phyloP scores from a whole-genome alignment of 2,797 vertebrate genomes.

The Danio kyathit region DNA sequence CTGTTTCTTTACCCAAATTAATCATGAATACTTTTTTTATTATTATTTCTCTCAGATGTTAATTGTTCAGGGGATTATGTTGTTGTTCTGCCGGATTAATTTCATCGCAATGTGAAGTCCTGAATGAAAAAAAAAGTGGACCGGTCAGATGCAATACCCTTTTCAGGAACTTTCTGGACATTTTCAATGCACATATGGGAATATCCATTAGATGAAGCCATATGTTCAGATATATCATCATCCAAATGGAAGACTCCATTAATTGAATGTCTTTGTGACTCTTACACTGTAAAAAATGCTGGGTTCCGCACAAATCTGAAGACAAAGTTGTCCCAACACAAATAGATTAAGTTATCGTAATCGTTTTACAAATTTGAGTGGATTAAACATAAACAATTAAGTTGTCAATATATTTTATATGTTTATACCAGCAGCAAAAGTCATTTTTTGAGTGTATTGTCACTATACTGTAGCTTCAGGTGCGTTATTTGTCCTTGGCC shows the following conservation, averaged over 20 bases:
- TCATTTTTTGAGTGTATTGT: neutral
- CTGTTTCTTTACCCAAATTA: neutral
- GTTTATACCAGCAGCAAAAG: neutral
- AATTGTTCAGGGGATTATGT: slow-evolving; percentile 52
- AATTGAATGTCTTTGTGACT: too few relatives aligned
- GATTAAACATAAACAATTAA: too few relatives aligned
- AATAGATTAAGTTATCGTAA: too few relatives aligned
- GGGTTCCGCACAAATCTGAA: too few relatives aligned
- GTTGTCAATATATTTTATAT: too few relatives aligned
- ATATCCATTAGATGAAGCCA: neutral
- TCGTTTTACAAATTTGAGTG: too few relatives aligned
- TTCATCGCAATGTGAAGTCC: neutral
- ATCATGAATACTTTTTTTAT: neutral
- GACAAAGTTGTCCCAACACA: too few relatives aligned
- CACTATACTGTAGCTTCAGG: neutral
- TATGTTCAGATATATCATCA: neutral
- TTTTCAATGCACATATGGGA: neutral
- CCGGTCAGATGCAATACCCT: neutral
- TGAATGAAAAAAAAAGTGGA: neutral
- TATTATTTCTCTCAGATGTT: slow-evolving; percentile 47
- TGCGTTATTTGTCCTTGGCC: neutral
- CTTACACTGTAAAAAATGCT: too few relatives aligned
- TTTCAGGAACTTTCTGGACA: neutral
- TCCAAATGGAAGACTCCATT: too few relatives aligned
- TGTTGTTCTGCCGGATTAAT: slow-evolving; percentile 55